These are phyloP conservation scores for Chaetura pelagica DNA, from an alignment of 2,113 vertebrate genomes.

Conservation along the genomic window DNA sequence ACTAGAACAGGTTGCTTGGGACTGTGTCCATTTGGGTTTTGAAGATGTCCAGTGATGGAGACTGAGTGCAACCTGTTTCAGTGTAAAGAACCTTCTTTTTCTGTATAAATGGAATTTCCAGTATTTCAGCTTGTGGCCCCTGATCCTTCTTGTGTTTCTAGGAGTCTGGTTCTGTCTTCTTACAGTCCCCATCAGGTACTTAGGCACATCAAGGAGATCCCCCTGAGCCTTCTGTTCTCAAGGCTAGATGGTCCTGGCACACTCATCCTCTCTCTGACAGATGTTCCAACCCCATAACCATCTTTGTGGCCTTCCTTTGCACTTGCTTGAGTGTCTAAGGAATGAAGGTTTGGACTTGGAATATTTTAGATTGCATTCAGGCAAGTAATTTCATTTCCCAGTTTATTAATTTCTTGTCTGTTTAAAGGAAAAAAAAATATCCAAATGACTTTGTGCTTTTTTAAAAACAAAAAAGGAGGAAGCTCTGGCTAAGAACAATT, in stretches of 20 bases:
- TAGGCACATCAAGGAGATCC: neutral
- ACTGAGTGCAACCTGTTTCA: neutral
- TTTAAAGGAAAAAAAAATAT: neutral
- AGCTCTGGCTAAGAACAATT: neutral
- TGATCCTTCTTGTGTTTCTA: neutral
- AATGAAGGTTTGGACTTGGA: neutral
- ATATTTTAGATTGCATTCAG: neutral
- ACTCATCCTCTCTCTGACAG: neutral
- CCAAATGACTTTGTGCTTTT: neutral
- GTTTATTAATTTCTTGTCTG: neutral
- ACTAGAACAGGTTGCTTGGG: neutral
- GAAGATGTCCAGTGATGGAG: neutral
- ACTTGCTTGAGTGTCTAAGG: neutral
- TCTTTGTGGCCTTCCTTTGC: neutral
- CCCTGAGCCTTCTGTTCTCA: neutral
- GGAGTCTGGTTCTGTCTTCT: neutral
- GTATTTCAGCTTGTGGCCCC: accelerated
- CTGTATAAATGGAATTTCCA: neutral
- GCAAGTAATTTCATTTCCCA: neutral
- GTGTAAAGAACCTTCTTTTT: neutral
- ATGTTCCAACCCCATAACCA: neutral
- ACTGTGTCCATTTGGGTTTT: accelerated
- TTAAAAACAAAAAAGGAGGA: too few relatives aligned
- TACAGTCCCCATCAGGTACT: too few relatives aligned
- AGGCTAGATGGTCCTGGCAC: neutral